Conservation (phyloP, 2,797 vertebrate genomes). For the Balearica regulorum region DNA sequence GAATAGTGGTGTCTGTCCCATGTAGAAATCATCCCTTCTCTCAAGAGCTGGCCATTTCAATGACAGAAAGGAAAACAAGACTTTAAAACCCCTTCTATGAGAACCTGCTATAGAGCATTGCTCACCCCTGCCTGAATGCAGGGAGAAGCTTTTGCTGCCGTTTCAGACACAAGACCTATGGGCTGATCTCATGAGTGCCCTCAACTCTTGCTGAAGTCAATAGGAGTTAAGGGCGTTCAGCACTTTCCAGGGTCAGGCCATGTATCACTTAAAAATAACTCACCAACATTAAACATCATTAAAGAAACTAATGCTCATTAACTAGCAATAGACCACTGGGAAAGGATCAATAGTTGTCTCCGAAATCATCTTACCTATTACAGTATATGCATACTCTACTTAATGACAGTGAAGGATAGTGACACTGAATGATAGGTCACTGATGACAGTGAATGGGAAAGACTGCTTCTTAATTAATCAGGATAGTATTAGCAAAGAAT, state of each 20-base stretch:
- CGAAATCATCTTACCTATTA: constrained; percentile 48
- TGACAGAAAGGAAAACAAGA: background rate
- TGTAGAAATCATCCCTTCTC: background rate
- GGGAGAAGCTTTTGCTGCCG: background rate
- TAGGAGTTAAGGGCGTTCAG: constrained; percentile 31
- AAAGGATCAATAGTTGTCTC: constrained; percentile 61
- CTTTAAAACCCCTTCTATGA: background rate
- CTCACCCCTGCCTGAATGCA: background rate
- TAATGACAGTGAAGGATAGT: constrained; percentile 55
- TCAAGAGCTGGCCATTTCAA: background rate
- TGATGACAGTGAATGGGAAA: constrained; percentile 28
- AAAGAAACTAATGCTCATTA: constrained; percentile 67
- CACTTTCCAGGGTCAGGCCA: constrained; percentile 60
- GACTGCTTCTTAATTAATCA: constrained; percentile 63
- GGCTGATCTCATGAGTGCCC: background rate
- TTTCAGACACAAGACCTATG: background rate
- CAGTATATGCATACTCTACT: constrained; percentile 31
- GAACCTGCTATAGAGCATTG: background rate
- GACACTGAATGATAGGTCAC: constrained; percentile 59
- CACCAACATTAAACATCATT: constrained; percentile 65
- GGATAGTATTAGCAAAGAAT: constrained; percentile 46
- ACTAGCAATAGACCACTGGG: constrained; percentile 56
- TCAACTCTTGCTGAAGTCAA: constrained; percentile 31
- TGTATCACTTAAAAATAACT: constrained; percentile 67
- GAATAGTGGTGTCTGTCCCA: background rate